Evolutionary conservation across 2,888 invertebrate genomes (phyloP).

Genomic region (Coecobrya sp.): DNA sequence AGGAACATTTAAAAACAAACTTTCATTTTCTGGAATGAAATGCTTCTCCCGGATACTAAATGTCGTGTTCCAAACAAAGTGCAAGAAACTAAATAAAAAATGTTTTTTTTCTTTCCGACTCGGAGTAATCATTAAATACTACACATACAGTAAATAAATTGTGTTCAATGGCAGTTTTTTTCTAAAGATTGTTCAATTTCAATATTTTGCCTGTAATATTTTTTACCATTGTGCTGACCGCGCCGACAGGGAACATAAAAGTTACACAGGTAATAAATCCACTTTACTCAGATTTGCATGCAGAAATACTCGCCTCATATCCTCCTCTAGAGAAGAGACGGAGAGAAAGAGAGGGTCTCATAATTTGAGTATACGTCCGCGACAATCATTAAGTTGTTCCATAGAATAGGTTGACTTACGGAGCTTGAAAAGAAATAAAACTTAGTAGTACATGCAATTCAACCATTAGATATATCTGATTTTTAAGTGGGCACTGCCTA

Average conservation of each 20-base stretch:
- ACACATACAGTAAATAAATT: neutral
- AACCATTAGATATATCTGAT: constrained; percentile 77
- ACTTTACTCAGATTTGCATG: constrained; percentile 69
- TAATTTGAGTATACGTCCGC: constrained; percentile 26
- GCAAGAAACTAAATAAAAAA: constrained; percentile 1
- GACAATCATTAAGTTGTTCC: constrained; percentile 64
- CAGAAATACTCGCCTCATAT: constrained; percentile 25
- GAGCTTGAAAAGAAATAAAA: constrained; percentile 45
- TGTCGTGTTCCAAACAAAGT: neutral
- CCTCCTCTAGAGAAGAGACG: neutral
- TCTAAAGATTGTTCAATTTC: constrained; percentile 25
- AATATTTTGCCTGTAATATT: constrained; percentile 24
- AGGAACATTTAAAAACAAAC: neutral
- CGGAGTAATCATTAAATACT: constrained; percentile 10
- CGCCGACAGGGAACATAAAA: constrained; percentile 35
- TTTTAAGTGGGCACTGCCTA: constrained; percentile 52
- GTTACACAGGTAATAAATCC: constrained; percentile 58
- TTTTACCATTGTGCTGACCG: constrained; percentile 2
- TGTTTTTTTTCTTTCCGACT: neutral
- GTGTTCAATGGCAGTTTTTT: neutral
- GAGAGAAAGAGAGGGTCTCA: neutral
- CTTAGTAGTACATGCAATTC: constrained; percentile 75
- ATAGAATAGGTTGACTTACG: constrained; percentile 24
- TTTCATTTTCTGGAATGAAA: constrained; percentile 3
- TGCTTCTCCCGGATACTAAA: neutral